Evolutionary conservation across 2,888 invertebrate genomes (phyloP).

Genomic region (Dolichopus griseipennis): DNA sequence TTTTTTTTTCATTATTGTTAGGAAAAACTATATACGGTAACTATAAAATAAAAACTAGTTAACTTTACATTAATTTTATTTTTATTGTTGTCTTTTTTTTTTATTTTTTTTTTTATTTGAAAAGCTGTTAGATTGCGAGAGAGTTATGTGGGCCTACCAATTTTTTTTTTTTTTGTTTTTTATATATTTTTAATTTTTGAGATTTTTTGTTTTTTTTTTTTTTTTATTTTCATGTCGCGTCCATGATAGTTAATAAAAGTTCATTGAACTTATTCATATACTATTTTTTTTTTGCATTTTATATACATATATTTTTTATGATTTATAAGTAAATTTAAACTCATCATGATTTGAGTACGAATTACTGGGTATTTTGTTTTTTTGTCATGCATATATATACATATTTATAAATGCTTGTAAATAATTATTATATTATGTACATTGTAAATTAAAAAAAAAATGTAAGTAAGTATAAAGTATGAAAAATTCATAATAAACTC

Average conservation of each 20-base stretch:
- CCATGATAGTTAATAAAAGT: background rate
- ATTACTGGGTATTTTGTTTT: too few species aligned
- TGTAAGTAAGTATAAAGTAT: too few species aligned
- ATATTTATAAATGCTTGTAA: too few species aligned
- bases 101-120: background rate
- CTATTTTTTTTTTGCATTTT: too few species aligned
- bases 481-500: too few species aligned
- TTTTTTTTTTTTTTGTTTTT: background rate
- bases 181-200: background rate
- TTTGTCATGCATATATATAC: too few species aligned
- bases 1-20: background rate
- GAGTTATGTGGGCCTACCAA: background rate
- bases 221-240: background rate
- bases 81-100: background rate
- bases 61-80: background rate
- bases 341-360: too few species aligned
- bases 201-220: background rate
- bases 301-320: too few species aligned
- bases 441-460: too few species aligned
- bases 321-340: too few species aligned
- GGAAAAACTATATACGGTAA: background rate
- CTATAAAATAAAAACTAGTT: background rate
- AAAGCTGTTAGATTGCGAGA: conserved; percentile 1
- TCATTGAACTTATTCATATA: background rate
- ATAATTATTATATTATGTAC: too few species aligned